These are phyloP conservation scores for Solen grandis DNA, from an alignment of 1,140 invertebrate genomes.

Conservation along the genomic window DNA sequence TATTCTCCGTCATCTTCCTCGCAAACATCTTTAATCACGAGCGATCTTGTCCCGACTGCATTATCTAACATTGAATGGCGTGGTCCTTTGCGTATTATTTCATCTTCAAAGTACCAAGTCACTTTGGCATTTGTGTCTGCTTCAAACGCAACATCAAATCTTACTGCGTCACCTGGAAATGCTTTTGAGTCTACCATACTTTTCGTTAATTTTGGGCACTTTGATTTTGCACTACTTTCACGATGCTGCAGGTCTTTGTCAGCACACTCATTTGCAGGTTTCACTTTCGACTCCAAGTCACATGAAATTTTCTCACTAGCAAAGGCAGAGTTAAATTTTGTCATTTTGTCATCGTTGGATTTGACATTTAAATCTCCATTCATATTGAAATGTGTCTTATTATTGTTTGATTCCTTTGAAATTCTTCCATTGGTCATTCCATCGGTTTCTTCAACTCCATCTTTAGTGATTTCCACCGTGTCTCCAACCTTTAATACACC, in stretches of 20 bases:
- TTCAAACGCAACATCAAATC: slow-evolving; percentile 75
- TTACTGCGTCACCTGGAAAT: slow-evolving; percentile 67
- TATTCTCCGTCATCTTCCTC: slow-evolving; percentile 93
- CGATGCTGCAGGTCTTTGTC: slow-evolving; percentile 4
- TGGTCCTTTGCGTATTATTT: slow-evolving; percentile 57
- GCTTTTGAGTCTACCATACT: slow-evolving; percentile 71
- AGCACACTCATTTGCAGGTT: not conserved
- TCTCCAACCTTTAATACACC: slow-evolving; percentile 31
- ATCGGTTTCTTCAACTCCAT: slow-evolving; percentile 1
- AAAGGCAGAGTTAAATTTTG: slow-evolving; percentile 42
- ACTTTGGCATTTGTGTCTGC: slow-evolving; percentile 77
- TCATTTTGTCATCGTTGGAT: not conserved
- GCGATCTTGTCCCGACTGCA: slow-evolving; percentile 63
- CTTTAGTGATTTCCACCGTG: not conserved
- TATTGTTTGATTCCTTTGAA: not conserved
- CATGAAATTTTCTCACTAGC: too few species aligned
- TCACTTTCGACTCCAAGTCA: too few species aligned
- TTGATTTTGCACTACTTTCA: not conserved
- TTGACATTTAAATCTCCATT: too few species aligned
- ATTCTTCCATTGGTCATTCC: not conserved
- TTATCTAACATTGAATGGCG: slow-evolving; percentile 59
- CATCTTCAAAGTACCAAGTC: slow-evolving; percentile 79
- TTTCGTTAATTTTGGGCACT: slow-evolving; percentile 63
- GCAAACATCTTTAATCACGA: slow-evolving; percentile 88
- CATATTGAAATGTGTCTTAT: too few species aligned